phyloP scores from a whole-genome alignment of 2,113 vertebrate species.

The Struthio camelus region DNA sequence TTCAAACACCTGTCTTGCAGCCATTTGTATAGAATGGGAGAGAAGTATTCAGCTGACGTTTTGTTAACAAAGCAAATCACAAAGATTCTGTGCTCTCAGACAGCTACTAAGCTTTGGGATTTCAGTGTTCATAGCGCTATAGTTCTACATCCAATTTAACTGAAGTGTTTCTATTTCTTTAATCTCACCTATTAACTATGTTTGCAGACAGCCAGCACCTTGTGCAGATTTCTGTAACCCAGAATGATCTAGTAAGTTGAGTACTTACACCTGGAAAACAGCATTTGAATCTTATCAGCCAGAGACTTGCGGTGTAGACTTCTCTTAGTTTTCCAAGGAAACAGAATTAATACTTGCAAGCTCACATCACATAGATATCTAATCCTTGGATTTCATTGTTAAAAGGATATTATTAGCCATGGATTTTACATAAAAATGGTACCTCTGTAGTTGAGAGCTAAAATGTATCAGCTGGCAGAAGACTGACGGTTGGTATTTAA shows the following conservation, averaged over 20 bases:
- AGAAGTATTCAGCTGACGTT: neutral
- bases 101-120: neutral
- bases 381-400: neutral
- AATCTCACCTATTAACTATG: neutral
- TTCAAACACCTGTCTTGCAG: neutral
- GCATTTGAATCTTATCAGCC: neutral
- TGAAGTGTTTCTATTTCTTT: neutral
- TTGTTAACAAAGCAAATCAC: neutral
- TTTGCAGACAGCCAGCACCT: neutral
- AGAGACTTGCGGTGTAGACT: neutral
- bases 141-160: neutral
- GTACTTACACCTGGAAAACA: neutral
- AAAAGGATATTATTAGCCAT: neutral
- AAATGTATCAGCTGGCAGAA: neutral
- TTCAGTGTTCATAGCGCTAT: neutral
- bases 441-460: neutral
- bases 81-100: neutral
- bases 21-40: neutral
- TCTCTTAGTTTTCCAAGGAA: neutral
- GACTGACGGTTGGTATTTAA: neutral
- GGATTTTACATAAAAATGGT: neutral
- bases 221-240: neutral
- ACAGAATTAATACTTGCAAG: neutral
- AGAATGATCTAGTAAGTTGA: neutral
- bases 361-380: neutral